Conservation (phyloP, 2,113 vertebrate genomes). For the Arvicanthis niloticus region DNA sequence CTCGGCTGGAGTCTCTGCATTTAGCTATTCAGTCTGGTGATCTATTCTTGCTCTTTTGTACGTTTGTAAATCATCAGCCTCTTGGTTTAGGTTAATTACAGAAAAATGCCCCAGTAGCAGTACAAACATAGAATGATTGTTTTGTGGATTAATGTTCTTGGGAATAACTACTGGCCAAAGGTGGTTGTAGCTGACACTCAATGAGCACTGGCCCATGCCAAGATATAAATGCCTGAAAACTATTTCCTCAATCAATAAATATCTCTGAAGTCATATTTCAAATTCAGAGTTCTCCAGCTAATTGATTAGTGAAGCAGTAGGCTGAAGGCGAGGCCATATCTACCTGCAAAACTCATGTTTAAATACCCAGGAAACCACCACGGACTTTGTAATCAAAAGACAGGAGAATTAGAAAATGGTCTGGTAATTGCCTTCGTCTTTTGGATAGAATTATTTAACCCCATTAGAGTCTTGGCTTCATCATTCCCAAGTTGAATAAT, state of each 20-base stretch:
- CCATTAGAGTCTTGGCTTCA: not conserved
- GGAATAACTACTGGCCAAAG: not conserved
- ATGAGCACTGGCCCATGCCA: not conserved
- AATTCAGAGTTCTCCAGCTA: not conserved
- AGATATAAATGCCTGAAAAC: not conserved
- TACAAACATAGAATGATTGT: not conserved
- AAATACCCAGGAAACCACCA: not conserved
- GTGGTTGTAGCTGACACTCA: not conserved
- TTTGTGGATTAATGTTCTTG: not conserved
- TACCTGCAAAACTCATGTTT: not conserved
- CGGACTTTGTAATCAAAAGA: conserved; percentile 1
- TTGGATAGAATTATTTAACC: conserved; percentile 2
- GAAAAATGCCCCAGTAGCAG: conserved; percentile 2
- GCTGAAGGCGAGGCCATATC: not conserved
- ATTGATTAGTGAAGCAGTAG: not conserved
- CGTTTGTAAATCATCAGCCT: not conserved
- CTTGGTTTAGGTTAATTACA: conserved; percentile 35
- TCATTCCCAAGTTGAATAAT: conserved; percentile 2
- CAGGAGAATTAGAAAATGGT: not conserved
- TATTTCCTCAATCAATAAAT: not conserved
- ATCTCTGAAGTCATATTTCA: not conserved
- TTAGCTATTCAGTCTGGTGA: not conserved
- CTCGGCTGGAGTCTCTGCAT: not conserved
- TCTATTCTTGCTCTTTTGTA: not conserved
- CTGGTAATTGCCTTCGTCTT: not conserved